phyloP scores from a whole-genome alignment of 1,140 invertebrate genomes.

The Rhyacophila brunnea region DNA sequence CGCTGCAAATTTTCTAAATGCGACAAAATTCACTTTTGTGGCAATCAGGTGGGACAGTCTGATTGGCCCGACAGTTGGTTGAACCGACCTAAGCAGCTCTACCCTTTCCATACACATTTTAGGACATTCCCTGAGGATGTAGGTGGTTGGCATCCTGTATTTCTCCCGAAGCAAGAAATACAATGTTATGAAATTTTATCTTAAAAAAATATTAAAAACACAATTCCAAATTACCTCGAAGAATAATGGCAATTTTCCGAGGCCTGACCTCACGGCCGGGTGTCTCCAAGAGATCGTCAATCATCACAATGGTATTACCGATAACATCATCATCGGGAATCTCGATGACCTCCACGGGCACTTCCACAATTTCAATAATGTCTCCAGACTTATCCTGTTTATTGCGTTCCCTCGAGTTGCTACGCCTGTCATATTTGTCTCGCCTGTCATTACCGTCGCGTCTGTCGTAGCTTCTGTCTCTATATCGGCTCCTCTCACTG shows the following conservation, averaged over 20 bases:
- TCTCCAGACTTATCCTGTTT: neutral
- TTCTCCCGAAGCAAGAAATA: no score
- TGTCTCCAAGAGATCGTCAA: conserved; percentile 78
- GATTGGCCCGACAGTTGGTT: no score
- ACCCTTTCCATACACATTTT: no score
- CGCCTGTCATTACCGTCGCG: conserved; percentile 36
- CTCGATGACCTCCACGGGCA: conserved; percentile 42
- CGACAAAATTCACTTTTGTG: no score
- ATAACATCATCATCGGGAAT: conserved; percentile 33
- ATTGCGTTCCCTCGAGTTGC: conserved; percentile 28
- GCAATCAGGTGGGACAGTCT: no score
- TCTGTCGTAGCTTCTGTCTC: conserved; percentile 38
- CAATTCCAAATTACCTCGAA: conserved; percentile 71
- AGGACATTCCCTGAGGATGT: no score
- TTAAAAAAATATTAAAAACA: conserved; percentile 4
- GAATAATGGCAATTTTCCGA: conserved; percentile 81
- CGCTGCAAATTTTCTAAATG: no score
- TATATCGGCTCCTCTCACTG: conserved; percentile 35
- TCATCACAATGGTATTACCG: conserved; percentile 56
- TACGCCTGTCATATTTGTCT: conserved; percentile 33
- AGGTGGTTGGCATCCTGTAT: no score
- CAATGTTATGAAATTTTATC: no score
- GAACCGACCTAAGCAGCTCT: no score
- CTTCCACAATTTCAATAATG: neutral
- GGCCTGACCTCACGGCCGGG: conserved; percentile 76